phyloP scores from a whole-genome alignment of 2,797 vertebrate genomes.

The Acipenser ruthenus region DNA sequence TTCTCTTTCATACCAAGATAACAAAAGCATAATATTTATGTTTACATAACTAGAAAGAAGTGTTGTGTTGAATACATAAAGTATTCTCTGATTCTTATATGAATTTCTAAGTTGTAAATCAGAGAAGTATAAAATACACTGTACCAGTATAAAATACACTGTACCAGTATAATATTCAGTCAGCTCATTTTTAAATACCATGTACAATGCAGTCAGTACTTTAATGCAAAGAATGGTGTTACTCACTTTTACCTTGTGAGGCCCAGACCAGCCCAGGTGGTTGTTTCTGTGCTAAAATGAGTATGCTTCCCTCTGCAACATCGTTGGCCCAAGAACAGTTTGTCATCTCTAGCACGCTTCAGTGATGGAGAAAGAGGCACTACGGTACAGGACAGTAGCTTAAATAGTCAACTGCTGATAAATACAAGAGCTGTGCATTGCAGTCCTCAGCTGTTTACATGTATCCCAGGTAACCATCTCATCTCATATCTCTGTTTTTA shows the following conservation, averaged over 20 bases:
- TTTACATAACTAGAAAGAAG: conserved; percentile 65
- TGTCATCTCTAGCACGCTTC: conserved; percentile 2
- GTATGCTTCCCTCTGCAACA: conserved; percentile 13
- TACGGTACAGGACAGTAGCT: too few relatives aligned
- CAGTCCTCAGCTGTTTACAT: too few relatives aligned
- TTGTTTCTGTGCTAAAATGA: conserved; percentile 24
- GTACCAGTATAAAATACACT: conserved; percentile 40
- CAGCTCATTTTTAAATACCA: too few relatives aligned
- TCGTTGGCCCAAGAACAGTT: background rate
- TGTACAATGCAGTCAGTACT: too few relatives aligned
- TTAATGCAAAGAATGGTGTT: background rate
- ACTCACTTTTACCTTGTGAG: conserved; percentile 12
- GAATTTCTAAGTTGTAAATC: conserved; percentile 56
- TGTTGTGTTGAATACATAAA: conserved; percentile 59
- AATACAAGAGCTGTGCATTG: too few relatives aligned
- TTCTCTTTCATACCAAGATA: conserved; percentile 35
- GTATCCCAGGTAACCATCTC: too few relatives aligned
- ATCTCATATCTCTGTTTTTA: too few relatives aligned
- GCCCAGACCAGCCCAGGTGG: conserved; percentile 13
- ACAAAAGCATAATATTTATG: conserved; percentile 49
- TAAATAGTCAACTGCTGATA: too few relatives aligned
- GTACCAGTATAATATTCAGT: too few relatives aligned
- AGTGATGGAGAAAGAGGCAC: background rate
- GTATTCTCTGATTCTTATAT: conserved; percentile 61
- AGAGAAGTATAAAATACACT: conserved; percentile 62